These are phyloP conservation scores for Misgurnus mizolepis DNA, from an alignment of 2,113 vertebrate genomes.

Conservation along the genomic window DNA sequence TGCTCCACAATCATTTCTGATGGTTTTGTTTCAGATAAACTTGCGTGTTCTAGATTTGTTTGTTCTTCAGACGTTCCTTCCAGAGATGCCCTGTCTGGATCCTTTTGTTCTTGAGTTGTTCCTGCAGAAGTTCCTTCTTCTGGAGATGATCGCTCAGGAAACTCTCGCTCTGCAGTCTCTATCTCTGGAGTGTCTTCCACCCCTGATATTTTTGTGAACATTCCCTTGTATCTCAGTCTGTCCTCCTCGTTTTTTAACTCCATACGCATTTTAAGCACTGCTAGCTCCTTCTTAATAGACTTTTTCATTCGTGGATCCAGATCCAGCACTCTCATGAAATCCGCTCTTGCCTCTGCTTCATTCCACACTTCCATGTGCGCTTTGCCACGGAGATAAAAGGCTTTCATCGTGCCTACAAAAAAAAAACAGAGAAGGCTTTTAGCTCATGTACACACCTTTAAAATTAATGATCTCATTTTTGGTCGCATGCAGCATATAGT, in stretches of 20 bases:
- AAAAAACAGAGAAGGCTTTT: conserved; percentile 9
- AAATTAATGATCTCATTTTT: no score
- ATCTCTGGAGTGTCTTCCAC: not conserved
- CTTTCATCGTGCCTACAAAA: conserved; percentile 74
- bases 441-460: no score
- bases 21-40: not conserved
- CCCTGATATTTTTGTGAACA: conserved; percentile 66
- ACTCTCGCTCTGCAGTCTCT: conserved; percentile 7
- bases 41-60: not conserved
- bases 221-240: conserved; percentile 76
- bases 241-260: conserved; percentile 84
- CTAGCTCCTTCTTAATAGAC: conserved; percentile 75
- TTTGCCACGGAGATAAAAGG: conserved; percentile 83
- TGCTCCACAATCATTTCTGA: not conserved
- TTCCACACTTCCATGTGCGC: conserved; percentile 86
- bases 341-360: conserved; percentile 76
- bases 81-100: not conserved
- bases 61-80: not conserved
- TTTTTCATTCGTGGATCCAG: conserved; percentile 81
- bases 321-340: conserved; percentile 81
- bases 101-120: not conserved
- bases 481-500: no score
- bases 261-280: conserved; percentile 78
- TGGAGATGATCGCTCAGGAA: not conserved
- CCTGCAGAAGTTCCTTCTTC: not conserved